These are phyloP conservation scores for Ennomos erosarius DNA, from an alignment of 2,888 invertebrate species.

Conservation along the genomic window DNA sequence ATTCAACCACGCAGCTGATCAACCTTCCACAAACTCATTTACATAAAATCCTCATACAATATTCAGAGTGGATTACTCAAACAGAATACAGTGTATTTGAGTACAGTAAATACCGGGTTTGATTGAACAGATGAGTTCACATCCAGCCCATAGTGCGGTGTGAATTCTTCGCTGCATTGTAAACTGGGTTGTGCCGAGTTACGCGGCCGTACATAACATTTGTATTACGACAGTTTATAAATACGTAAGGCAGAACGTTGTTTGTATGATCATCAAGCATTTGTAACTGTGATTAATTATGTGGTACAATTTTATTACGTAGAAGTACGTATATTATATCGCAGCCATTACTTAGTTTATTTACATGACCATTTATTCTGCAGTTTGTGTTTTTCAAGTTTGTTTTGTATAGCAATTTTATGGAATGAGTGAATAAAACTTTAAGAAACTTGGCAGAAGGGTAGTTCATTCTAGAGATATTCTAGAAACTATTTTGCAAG, in stretches of 20 bases:
- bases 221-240: conserved; percentile 40
- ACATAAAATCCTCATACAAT: conserved; percentile 54
- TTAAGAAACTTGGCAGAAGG: no score
- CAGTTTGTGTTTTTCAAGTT: no score
- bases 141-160: conserved; percentile 44
- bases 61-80: conserved; percentile 45
- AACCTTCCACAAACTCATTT: conserved; percentile 60
- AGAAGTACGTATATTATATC: no score
- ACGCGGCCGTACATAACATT: conserved; percentile 47
- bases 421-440: no score
- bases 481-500: no score
- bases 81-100: conserved; percentile 38
- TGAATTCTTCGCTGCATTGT: conserved; percentile 46
- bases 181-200: conserved; percentile 52
- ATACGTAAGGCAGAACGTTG: conserved; percentile 33
- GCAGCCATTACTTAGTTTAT: no score
- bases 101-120: conserved; percentile 43
- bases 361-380: no score
- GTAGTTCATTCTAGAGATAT: no score
- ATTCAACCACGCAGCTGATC: conserved; percentile 64
- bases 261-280: conserved; percentile 28
- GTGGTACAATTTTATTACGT: not conserved
- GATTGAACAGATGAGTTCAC: conserved; percentile 54
- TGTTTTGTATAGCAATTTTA: no score
- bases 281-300: conserved; percentile 25